Conservation (phyloP, 2,888 invertebrate species). For the Hemistola chrysoprasaria region DNA sequence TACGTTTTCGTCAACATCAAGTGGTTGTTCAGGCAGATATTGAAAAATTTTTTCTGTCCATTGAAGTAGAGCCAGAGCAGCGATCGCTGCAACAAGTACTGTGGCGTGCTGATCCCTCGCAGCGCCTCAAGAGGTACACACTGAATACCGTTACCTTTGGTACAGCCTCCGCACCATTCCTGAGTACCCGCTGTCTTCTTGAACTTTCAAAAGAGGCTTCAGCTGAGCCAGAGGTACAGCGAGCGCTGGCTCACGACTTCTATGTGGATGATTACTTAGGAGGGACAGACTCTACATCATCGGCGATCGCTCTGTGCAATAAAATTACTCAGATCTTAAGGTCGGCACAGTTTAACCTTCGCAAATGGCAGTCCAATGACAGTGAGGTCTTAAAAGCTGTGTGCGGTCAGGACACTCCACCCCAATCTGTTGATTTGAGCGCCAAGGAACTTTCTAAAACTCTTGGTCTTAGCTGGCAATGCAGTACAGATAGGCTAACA, state of each 20-base stretch:
- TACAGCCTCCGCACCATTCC: slow-evolving; percentile 25
- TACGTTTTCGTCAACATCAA: slow-evolving; percentile 22
- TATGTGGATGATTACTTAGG: background rate
- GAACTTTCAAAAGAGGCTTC: no score
- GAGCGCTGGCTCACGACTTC: slow-evolving; percentile 20
- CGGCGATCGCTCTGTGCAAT: no score
- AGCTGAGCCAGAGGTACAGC: no score
- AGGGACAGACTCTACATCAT: no score
- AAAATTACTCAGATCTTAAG: no score
- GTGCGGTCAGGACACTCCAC: no score
- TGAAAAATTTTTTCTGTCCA: slow-evolving; percentile 28
- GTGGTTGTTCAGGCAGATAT: slow-evolving; percentile 24
- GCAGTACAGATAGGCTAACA: no score
- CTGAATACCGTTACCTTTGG: slow-evolving; percentile 31
- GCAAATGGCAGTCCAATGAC: background rate
- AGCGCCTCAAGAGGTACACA: slow-evolving; percentile 15
- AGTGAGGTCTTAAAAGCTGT: background rate
- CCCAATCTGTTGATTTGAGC: no score
- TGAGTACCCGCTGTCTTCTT: no score
- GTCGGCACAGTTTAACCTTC: background rate
- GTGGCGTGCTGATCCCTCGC: slow-evolving; percentile 20
- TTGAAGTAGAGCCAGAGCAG: no score
- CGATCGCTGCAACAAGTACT: slow-evolving; percentile 28
- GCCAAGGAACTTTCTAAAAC: no score
- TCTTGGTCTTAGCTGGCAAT: slow-evolving; percentile 35